phyloP scores from a whole-genome alignment of 2,797 vertebrate species.

The Peromyscus eremicus region DNA sequence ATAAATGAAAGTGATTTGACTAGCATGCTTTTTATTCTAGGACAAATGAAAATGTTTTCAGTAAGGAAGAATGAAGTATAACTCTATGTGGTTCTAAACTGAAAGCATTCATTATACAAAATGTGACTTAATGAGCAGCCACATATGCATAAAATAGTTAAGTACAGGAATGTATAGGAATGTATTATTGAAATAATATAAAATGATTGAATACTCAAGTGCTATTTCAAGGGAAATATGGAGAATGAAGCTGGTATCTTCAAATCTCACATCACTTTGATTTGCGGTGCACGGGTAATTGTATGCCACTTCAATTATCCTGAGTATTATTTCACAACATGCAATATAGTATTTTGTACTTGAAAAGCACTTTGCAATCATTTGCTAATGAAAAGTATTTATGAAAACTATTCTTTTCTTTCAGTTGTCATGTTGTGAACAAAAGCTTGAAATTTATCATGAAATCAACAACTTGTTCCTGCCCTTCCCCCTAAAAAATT shows the following conservation, averaged over 20 bases:
- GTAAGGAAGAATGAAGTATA: background rate
- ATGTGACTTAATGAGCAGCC: background rate
- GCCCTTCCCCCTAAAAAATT: background rate
- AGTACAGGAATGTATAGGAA: background rate
- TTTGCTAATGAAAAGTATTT: conserved; percentile 75
- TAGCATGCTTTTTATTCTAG: background rate
- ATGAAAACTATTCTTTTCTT: conserved; percentile 54
- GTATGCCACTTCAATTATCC: conserved; percentile 65
- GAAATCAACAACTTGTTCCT: background rate
- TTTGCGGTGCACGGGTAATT: conserved; percentile 55
- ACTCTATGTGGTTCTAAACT: background rate
- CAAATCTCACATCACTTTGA: conserved; percentile 35
- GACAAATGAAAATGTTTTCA: background rate
- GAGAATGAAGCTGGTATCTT: background rate
- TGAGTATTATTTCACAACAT: conserved; percentile 65
- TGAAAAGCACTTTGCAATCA: conserved; percentile 70
- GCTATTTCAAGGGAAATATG: background rate
- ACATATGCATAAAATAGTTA: background rate
- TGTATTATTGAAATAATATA: conserved; percentile 9
- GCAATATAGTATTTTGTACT: conserved; percentile 60
- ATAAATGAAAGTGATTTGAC: conserved; percentile 1
- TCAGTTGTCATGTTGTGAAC: conserved; percentile 12
- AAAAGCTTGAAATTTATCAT: conserved; percentile 51
- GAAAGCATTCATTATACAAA: background rate
- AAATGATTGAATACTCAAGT: conserved; percentile 30